Percentiles rank a stretch among this genome's conserved stretches.
Conservation (phyloP, 2,113 vertebrate species). For the Elgaria multicarinata region DNA sequence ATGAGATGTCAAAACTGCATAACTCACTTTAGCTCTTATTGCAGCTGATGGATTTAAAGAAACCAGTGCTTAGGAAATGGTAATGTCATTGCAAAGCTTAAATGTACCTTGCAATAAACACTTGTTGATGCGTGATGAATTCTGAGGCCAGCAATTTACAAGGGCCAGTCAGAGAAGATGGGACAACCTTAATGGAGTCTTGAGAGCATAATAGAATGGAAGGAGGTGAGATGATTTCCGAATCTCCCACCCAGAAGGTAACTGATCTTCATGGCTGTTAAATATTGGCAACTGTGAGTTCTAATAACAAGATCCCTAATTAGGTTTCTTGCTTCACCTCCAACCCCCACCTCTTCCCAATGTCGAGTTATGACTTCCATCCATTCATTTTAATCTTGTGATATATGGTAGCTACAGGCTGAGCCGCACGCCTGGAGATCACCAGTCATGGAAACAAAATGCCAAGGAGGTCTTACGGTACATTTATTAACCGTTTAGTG, state of each 20-base stretch:
- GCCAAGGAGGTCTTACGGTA: background rate
- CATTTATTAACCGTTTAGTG: conserved; percentile 15
- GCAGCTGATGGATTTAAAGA: conserved; percentile 2
- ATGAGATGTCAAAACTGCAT: background rate
- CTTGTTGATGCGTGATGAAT: background rate
- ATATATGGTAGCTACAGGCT: background rate
- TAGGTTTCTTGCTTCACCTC: background rate
- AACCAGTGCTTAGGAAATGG: background rate
- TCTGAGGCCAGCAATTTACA: background rate
- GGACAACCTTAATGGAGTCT: background rate
- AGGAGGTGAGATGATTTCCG: too few species aligned
- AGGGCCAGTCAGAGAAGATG: background rate
- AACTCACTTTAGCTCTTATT: background rate
- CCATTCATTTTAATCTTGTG: background rate
- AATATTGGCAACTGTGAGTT: background rate
- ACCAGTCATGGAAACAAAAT: conserved; percentile 5
- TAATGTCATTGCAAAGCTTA: background rate
- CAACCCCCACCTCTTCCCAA: background rate
- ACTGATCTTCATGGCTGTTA: background rate
- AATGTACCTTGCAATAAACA: background rate
- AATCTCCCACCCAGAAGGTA: background rate
- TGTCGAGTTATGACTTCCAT: background rate
- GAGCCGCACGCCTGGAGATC: background rate
- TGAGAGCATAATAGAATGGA: background rate
- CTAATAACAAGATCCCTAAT: background rate